Percentiles rank a stretch among this genome's conserved stretches.
These are phyloP conservation scores for Sinocyclocheilus anshuiensis DNA, from an alignment of 2,113 vertebrate genomes.

Conservation along the genomic window DNA sequence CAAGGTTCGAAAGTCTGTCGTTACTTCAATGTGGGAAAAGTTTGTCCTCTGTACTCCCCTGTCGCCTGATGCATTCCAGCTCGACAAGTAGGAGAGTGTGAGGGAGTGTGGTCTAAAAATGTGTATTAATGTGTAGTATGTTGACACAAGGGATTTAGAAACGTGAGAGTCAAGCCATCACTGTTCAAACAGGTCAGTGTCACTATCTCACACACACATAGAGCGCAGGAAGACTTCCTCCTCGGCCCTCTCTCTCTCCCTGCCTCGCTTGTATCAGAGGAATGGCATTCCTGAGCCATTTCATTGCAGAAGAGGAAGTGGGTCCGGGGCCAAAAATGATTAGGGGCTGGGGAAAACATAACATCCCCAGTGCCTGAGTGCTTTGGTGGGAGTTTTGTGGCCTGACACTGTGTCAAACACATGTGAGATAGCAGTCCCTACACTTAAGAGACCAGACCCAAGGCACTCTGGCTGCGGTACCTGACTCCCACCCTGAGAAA, in stretches of 20 bases:
- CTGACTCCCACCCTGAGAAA: conserved; percentile 66
- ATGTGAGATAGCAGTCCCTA: conserved; percentile 90
- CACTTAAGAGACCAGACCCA: conserved; percentile 74
- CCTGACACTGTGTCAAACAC: conserved; percentile 91
- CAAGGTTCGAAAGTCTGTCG: conserved; percentile 83
- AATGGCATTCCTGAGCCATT: conserved; percentile 94
- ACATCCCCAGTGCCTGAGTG: conserved; percentile 87
- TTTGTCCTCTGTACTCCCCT: conserved; percentile 88
- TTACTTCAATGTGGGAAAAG: conserved; percentile 94
- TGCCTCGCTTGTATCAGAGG: conserved; percentile 85
- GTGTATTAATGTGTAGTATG: conserved; percentile 33
- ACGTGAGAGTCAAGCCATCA: conserved; percentile 46
- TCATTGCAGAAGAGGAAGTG: conserved; percentile 94
- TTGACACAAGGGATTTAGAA: conserved; percentile 48
- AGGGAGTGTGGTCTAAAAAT: conserved; percentile 43
- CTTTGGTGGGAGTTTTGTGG: conserved; percentile 82
- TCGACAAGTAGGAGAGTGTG: conserved; percentile 68
- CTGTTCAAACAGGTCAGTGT: conserved; percentile 52
- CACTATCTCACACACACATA: conserved; percentile 46
- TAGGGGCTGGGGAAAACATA: conserved; percentile 93
- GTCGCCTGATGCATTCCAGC: conserved; percentile 91
- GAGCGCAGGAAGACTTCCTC: conserved; percentile 85
- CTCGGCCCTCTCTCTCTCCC: conserved; percentile 80
- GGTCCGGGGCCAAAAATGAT: conserved; percentile 90
- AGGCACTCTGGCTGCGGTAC: conserved; percentile 42